phyloP scores from a whole-genome alignment of 2,113 vertebrate genomes.

The Zosterops japonicus region DNA sequence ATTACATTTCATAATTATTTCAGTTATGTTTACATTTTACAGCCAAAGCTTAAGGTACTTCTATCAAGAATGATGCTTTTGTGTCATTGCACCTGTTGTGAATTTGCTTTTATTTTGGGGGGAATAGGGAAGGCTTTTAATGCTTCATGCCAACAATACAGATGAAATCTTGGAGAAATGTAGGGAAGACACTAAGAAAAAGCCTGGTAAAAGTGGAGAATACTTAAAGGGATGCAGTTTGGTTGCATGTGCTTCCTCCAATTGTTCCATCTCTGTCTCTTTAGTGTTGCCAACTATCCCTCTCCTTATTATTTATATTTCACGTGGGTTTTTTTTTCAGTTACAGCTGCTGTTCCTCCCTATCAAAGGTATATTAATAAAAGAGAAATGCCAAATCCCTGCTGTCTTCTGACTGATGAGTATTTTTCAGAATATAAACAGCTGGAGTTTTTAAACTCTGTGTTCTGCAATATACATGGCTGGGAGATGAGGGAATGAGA shows the following conservation, averaged over 20 bases:
- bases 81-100: not conserved
- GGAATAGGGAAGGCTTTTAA: not conserved
- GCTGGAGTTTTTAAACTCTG: not conserved
- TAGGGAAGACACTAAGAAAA: not conserved
- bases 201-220: constrained; percentile 31
- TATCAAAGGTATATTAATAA: not conserved
- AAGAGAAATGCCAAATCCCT: not conserved
- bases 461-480: not conserved
- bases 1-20: not conserved
- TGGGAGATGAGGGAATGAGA: not conserved
- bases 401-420: not conserved
- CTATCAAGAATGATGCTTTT: not conserved
- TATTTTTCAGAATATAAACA: not conserved
- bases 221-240: not conserved
- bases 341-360: not conserved
- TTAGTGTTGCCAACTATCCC: not conserved
- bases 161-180: not conserved
- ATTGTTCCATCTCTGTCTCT: not conserved
- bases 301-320: not conserved
- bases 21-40: not conserved
- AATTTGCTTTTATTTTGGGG: constrained; percentile 4
- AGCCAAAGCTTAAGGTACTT: not conserved
- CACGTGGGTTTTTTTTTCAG: not conserved
- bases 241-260: not conserved
- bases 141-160: not conserved